Percentiles rank a stretch among this genome's conserved stretches.
phyloP scores from a whole-genome alignment of 23 tunicate species.

The Diplosoma virens region DNA sequence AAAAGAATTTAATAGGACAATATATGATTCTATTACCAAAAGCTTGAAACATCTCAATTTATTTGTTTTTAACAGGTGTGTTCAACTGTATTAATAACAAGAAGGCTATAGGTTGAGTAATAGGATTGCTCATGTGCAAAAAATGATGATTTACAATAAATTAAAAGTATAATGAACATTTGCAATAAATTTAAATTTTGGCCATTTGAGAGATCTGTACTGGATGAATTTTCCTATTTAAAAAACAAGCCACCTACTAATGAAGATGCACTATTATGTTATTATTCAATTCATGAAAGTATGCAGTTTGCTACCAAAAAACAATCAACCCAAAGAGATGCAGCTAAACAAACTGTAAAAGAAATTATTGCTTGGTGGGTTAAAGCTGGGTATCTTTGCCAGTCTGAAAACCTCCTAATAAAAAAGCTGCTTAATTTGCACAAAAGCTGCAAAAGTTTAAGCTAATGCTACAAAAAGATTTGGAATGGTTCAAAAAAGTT shows the following conservation, averaged over 20 bases:
- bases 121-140: too few relatives aligned
- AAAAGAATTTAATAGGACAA: too few relatives aligned
- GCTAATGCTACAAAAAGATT: neutral
- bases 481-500: neutral
- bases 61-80: neutral
- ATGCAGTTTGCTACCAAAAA: neutral
- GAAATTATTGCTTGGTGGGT: neutral
- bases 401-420: neutral
- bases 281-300: neutral
- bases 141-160: too few relatives aligned
- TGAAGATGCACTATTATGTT: constrained; percentile 2
- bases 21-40: neutral
- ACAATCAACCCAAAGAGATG: constrained; percentile 7
- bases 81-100: neutral
- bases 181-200: neutral
- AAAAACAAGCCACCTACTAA: constrained; percentile 3
- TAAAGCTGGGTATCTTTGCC: constrained; percentile 14
- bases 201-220: constrained; percentile 9
- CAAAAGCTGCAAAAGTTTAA: neutral
- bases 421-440: neutral
- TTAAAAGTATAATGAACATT: neutral
- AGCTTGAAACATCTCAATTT: neutral
- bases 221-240: neutral
- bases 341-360: constrained; percentile 8
- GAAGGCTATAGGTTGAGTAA: too few relatives aligned